Percentiles rank a stretch among this genome's conserved stretches.
These are phyloP conservation scores for Sorex maritimensis DNA, from an alignment of 2,797 vertebrate species.

Conservation along the genomic window DNA sequence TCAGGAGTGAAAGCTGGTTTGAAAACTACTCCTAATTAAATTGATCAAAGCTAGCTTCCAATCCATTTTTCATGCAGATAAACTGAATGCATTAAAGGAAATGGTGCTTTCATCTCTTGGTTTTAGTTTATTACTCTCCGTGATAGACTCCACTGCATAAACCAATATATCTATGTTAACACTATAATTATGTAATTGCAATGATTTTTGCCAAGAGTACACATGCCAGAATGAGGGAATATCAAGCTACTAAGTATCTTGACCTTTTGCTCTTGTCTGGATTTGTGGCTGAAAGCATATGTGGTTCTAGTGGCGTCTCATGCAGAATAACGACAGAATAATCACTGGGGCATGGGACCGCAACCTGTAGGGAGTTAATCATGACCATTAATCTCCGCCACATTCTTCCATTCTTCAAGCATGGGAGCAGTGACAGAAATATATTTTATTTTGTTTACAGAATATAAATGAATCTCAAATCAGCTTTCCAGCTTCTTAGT, in stretches of 20 bases:
- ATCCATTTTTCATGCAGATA: background rate
- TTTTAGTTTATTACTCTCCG: conserved; percentile 51
- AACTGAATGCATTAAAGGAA: background rate
- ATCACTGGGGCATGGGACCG: conserved; percentile 93
- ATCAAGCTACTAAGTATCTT: conserved; percentile 78
- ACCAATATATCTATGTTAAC: conserved; percentile 60
- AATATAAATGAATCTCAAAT: conserved; percentile 83
- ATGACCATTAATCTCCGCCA: conserved; percentile 94
- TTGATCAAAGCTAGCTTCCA: background rate
- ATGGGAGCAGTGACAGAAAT: conserved; percentile 79
- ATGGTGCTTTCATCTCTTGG: conserved; percentile 37
- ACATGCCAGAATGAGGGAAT: conserved; percentile 76
- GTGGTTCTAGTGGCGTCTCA: conserved; percentile 87
- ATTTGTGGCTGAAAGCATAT: conserved; percentile 64
- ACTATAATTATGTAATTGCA: conserved; percentile 74
- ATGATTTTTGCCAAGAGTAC: conserved; percentile 71
- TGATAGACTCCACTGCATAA: conserved; percentile 7
- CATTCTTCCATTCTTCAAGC: conserved; percentile 74
- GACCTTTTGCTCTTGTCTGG: conserved; percentile 76
- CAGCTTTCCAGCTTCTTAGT: conserved; percentile 10
- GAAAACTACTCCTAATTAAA: background rate
- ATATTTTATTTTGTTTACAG: conserved; percentile 83
- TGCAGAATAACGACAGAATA: conserved; percentile 93
- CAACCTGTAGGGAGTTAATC: conserved; percentile 94
- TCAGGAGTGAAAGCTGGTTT: background rate